Evolutionary conservation across 2,888 invertebrate genomes (phyloP).

Genomic region (Acleris holmiana): DNA sequence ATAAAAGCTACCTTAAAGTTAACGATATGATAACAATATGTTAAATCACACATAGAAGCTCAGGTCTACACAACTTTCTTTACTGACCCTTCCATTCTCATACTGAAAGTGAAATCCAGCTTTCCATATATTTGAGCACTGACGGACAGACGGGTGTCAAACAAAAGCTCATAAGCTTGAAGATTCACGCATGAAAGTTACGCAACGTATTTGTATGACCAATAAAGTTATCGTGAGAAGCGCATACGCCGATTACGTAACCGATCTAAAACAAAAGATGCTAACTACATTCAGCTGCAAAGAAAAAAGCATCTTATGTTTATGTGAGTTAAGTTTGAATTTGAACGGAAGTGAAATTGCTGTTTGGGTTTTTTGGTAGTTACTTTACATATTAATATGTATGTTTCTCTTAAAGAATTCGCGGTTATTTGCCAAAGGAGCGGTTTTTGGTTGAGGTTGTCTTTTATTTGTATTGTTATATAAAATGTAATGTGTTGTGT

Average conservation of each 20-base stretch:
- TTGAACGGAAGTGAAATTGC: not conserved
- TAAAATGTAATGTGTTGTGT: slow-evolving; percentile 22
- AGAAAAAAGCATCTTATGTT: not conserved
- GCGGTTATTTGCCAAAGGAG: slow-evolving; percentile 25
- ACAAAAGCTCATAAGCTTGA: slow-evolving; percentile 11
- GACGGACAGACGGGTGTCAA: slow-evolving; percentile 7
- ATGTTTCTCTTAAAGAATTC: slow-evolving; percentile 25
- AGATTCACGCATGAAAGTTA: slow-evolving; percentile 16
- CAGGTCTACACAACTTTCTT: too few species aligned
- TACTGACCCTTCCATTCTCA: not conserved
- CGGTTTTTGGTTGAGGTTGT: slow-evolving; percentile 8
- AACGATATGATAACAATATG: too few species aligned
- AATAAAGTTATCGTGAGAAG: slow-evolving; percentile 11
- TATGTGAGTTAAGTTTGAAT: not conserved
- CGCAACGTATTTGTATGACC: slow-evolving; percentile 23
- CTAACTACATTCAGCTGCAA: not conserved
- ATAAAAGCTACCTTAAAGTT: too few species aligned
- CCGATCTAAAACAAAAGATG: not conserved
- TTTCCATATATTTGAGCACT: not conserved
- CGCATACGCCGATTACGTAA: slow-evolving; percentile 1
- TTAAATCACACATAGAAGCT: too few species aligned
- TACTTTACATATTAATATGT: not conserved
- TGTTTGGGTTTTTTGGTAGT: not conserved
- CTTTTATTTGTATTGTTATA: slow-evolving; percentile 16
- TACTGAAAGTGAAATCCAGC: slow-evolving; percentile 6